Percentiles rank a stretch among this genome's conserved stretches.
These are phyloP conservation scores for Odontomachus brunneus DNA, from an alignment of 1,140 invertebrate species.

Conservation along the genomic window DNA sequence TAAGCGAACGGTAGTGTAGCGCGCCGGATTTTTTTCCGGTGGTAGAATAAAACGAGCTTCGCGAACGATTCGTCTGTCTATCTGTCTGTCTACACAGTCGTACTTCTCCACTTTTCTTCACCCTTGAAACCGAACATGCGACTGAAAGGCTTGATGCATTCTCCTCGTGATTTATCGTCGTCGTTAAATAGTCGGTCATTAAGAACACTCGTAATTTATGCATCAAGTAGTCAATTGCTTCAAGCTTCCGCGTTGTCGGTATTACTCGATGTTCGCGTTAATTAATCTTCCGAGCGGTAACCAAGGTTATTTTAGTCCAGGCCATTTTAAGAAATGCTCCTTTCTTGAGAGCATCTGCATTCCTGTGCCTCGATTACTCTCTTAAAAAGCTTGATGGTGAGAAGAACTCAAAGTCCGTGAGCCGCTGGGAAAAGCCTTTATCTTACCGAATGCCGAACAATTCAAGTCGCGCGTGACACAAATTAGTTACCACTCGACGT, in stretches of 20 bases:
- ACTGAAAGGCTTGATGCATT: conserved; percentile 21
- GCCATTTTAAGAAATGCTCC: too few relatives aligned
- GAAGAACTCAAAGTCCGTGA: too few relatives aligned
- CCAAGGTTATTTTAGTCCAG: too few relatives aligned
- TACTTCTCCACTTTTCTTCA: conserved; percentile 29
- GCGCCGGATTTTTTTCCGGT: conserved; percentile 19
- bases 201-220: too few relatives aligned
- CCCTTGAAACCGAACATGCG: conserved; percentile 22
- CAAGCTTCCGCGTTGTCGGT: background rate
- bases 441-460: too few relatives aligned
- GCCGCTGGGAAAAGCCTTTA: too few relatives aligned
- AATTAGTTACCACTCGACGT: too few relatives aligned
- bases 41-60: conserved; percentile 39
- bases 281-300: too few relatives aligned
- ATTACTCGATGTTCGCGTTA: background rate
- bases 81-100: conserved; percentile 14
- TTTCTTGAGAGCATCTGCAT: too few relatives aligned
- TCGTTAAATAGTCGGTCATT: background rate
- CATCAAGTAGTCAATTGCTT: background rate
- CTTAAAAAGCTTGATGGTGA: too few relatives aligned
- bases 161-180: background rate
- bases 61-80: conserved; percentile 29
- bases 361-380: too few relatives aligned
- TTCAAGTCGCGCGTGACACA: too few relatives aligned
- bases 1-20: conserved; percentile 39